Evolutionary conservation across 2,797 vertebrate genomes (phyloP).

Genomic region (Pangasius djambal): DNA sequence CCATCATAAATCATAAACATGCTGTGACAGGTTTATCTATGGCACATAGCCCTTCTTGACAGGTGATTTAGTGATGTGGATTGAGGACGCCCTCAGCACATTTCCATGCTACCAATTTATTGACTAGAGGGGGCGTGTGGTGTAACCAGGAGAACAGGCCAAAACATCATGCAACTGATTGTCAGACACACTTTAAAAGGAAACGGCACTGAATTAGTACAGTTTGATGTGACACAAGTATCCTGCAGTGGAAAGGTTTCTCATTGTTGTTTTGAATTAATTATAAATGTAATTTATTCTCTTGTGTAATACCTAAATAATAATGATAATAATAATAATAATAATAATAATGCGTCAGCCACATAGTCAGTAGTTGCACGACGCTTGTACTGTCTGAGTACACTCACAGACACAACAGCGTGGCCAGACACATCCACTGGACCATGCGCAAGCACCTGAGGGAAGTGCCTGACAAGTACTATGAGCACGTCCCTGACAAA

Average conservation of each 20-base stretch:
- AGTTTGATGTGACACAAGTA: background rate
- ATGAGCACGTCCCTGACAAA: background rate
- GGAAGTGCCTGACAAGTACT: background rate
- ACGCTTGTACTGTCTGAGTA: background rate
- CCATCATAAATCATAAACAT: constrained; percentile 39
- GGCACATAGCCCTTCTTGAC: constrained; percentile 18
- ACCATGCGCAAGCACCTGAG: background rate
- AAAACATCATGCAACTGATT: background rate
- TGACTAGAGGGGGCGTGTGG: constrained; percentile 13
- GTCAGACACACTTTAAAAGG: background rate
- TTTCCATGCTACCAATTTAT: constrained; percentile 36
- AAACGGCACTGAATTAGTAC: background rate
- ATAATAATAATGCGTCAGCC: background rate
- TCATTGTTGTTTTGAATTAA: background rate
- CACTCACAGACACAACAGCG: background rate
- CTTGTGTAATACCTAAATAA: too few relatives aligned
- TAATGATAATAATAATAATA: background rate
- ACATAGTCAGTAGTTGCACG: background rate
- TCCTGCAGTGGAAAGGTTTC: background rate
- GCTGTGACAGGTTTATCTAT: constrained; percentile 31
- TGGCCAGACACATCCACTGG: background rate
- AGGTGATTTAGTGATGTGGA: constrained; percentile 40
- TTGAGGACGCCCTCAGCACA: constrained; percentile 15
- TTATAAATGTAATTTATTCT: background rate
- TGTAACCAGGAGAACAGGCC: constrained; percentile 3